These are phyloP conservation scores for Acrocephalus scirpaceus DNA, from an alignment of 2,797 vertebrate genomes.

Conservation along the genomic window DNA sequence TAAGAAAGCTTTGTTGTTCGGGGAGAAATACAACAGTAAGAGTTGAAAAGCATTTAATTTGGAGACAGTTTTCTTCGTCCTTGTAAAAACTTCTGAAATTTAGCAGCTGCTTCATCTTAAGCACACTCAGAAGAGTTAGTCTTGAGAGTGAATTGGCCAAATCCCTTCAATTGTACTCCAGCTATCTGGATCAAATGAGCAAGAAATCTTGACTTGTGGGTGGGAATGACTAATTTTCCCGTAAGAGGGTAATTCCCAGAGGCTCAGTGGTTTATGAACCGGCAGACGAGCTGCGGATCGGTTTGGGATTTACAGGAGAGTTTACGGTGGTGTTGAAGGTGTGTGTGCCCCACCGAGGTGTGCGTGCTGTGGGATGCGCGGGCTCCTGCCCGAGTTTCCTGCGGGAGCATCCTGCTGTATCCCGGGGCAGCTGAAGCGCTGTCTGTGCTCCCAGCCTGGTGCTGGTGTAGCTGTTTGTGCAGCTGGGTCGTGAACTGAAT, in stretches of 20 bases:
- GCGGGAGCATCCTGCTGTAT: background rate
- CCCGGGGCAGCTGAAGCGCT: background rate
- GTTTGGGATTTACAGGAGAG: background rate
- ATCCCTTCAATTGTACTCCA: background rate
- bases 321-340: background rate
- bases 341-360: background rate
- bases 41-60: background rate
- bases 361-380: background rate
- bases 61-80: background rate
- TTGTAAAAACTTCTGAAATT: background rate
- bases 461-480: background rate
- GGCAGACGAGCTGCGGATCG: no score
- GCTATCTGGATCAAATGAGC: background rate
- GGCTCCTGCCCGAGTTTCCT: background rate
- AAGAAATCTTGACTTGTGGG: background rate
- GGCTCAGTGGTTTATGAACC: background rate
- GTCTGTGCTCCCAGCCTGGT: background rate
- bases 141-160: background rate
- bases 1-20: conserved; percentile 5
- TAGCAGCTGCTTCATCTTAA: background rate
- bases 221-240: background rate
- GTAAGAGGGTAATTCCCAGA: background rate
- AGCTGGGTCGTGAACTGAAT: background rate
- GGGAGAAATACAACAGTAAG: background rate
- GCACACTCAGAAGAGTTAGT: background rate